These are phyloP conservation scores for Polyommatus icarus DNA, from an alignment of 2,888 invertebrate species.

Conservation along the genomic window DNA sequence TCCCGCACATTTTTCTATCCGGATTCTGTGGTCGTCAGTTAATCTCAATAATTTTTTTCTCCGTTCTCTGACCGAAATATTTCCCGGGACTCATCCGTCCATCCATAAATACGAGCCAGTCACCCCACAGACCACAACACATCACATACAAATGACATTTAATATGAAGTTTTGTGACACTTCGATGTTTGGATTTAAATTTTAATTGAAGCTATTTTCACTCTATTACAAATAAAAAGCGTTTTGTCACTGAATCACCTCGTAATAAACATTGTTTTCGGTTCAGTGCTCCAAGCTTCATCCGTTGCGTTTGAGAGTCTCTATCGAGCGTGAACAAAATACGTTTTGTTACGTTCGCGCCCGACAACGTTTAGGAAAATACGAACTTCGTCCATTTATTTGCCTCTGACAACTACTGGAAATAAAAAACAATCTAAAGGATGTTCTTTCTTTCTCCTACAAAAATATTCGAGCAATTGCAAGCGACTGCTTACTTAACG, in stretches of 20 bases:
- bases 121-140: no score
- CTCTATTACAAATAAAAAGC: not conserved
- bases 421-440: not conserved
- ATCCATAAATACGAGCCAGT: no score
- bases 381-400: conserved; percentile 13
- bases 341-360: not conserved
- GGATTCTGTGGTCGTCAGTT: no score
- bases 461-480: conserved; percentile 5
- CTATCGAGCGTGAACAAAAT: conserved; percentile 1
- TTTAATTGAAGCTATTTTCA: not conserved
- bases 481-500: not conserved
- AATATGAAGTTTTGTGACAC: not conserved
- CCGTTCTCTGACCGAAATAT: no score
- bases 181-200: not conserved
- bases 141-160: not conserved
- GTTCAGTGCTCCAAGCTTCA: not conserved
- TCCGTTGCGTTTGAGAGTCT: conserved; percentile 3
- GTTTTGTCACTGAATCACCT: not conserved
- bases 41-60: no score
- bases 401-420: not conserved
- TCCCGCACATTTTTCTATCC: no score
- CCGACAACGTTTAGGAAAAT: conserved; percentile 3
- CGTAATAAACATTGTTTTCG: conserved; percentile 7
- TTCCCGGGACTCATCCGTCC: no score
- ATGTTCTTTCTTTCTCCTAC: not conserved